Conservation (phyloP, 2,113 vertebrate species). For the Crotalus viridis region DNA sequence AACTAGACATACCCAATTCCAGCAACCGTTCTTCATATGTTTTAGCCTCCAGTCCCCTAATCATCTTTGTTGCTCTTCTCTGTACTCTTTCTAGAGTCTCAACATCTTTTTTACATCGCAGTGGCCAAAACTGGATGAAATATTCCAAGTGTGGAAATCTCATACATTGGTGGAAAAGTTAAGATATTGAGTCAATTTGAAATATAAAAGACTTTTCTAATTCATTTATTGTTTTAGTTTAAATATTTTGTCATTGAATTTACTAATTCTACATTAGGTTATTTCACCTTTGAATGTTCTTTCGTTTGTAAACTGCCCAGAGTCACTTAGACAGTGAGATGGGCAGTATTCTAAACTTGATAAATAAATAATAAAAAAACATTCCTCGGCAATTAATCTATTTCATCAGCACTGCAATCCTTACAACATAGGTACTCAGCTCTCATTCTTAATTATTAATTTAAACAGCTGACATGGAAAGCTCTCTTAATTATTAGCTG, state of each 20-base stretch:
- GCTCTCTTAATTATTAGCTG: neutral
- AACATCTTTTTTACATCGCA: too few species aligned
- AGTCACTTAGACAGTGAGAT: neutral
- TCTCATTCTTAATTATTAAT: neutral
- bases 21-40: too few species aligned
- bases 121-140: too few species aligned
- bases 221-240: neutral
- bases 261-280: neutral
- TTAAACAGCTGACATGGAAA: neutral
- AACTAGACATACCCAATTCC: too few species aligned
- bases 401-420: neutral
- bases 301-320: neutral
- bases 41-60: too few species aligned
- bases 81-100: too few species aligned
- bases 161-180: neutral
- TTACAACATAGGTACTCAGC: neutral
- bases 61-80: too few species aligned
- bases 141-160: neutral
- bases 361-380: neutral
- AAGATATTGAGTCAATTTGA: slow-evolving; percentile 52
- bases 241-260: neutral
- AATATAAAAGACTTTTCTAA: neutral
- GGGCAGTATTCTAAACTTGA: neutral
- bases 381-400: neutral
- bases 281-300: neutral